A percentile compares a stretch with the other conserved stretches of the same genome.
These are phyloP conservation scores for Salvelinus sp. DNA, from an alignment of 2,113 vertebrate species.

Conservation along the genomic window DNA sequence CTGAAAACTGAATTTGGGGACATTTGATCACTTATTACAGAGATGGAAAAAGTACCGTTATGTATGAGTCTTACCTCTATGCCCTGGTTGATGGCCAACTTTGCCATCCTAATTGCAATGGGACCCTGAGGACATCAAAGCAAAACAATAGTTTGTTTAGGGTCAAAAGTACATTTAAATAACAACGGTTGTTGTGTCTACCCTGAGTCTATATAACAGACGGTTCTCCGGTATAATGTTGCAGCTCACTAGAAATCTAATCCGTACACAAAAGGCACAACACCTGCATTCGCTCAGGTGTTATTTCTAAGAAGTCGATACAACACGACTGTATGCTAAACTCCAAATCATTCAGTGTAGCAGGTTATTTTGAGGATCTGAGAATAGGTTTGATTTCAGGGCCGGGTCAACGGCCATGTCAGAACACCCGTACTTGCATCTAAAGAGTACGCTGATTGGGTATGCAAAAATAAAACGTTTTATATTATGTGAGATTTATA, in stretches of 20 bases:
- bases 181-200: not conserved
- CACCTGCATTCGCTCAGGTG: not conserved
- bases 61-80: constrained; percentile 84
- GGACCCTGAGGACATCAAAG: constrained; percentile 81
- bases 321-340: not conserved
- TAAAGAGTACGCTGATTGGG: too few species aligned
- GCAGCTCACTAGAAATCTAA: too few species aligned
- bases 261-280: not conserved
- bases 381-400: too few species aligned
- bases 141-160: not conserved
- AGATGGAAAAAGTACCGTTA: not conserved
- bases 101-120: constrained; percentile 95
- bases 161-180: not conserved
- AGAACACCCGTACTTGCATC: too few species aligned
- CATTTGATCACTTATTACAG: not conserved
- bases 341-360: not conserved
- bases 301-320: not conserved
- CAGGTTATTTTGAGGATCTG: too few species aligned
- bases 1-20: too few species aligned
- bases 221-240: too few species aligned
- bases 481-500: too few species aligned
- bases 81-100: constrained; percentile 94
- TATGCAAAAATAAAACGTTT: too few species aligned
- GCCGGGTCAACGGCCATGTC: too few species aligned
- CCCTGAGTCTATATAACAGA: too few species aligned